Percentiles rank a stretch among this genome's conserved stretches.
Evolutionary conservation across 2,113 vertebrate genomes (phyloP).

Genomic region (Silurus asotus): DNA sequence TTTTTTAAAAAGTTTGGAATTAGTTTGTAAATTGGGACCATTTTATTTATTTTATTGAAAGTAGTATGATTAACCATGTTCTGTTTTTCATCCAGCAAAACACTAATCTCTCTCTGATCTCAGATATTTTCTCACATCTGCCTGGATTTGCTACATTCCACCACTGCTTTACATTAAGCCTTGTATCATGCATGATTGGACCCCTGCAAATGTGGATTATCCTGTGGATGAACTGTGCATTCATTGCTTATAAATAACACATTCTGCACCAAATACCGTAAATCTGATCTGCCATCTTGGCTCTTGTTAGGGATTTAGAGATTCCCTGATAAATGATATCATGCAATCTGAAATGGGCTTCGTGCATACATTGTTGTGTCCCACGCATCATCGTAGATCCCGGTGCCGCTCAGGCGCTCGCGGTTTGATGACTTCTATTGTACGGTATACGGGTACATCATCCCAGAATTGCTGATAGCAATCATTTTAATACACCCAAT

Average conservation of each 20-base stretch:
- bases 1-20: background rate
- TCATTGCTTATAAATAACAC: constrained; percentile 9
- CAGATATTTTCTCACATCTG: constrained; percentile 22
- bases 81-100: background rate
- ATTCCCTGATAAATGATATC: constrained; percentile 39
- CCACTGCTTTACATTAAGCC: constrained; percentile 19
- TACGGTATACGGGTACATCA: constrained; percentile 31
- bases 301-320: constrained; percentile 16
- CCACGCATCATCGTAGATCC: constrained; percentile 43
- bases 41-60: background rate
- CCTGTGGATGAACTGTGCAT: constrained; percentile 41
- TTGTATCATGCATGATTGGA: constrained; percentile 35
- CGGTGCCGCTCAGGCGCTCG: constrained; percentile 15
- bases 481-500: constrained; percentile 49
- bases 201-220: constrained; percentile 38
- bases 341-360: constrained; percentile 17
- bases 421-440: constrained; percentile 32
- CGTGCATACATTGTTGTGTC: constrained; percentile 19
- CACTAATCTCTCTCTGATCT: background rate
- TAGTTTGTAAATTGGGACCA: background rate
- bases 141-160: constrained; percentile 30
- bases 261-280: background rate
- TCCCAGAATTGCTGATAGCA: constrained; percentile 30
- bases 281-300: constrained; percentile 26
- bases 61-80: background rate